Conservation (phyloP, 2,113 vertebrate species). For the Cariama cristata region DNA sequence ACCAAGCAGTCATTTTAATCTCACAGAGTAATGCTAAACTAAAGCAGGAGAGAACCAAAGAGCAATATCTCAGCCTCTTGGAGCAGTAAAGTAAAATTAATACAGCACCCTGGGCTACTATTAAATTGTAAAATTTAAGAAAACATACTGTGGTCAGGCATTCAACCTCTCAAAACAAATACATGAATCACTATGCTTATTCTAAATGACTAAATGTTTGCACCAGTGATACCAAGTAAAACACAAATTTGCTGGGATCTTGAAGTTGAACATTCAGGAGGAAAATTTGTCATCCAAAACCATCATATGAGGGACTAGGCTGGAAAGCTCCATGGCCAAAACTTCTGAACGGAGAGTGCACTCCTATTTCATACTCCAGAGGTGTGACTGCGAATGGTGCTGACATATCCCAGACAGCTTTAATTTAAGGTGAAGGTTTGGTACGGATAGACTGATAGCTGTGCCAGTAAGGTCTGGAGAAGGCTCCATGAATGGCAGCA, state of each 20-base stretch:
- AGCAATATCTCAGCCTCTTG: background rate
- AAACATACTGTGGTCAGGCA: conserved; percentile 26
- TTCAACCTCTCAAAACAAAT: conserved; percentile 22
- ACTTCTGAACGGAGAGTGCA: accelerated
- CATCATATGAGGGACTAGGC: background rate
- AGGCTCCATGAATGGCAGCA: background rate
- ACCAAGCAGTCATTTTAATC: background rate
- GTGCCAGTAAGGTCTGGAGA: background rate
- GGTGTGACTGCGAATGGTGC: background rate
- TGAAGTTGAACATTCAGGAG: background rate
- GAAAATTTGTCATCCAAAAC: background rate
- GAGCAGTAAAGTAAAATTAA: conserved; percentile 45
- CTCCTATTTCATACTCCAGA: background rate
- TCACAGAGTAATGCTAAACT: background rate
- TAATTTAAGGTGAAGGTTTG: background rate
- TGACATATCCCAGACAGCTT: background rate
- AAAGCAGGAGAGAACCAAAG: background rate
- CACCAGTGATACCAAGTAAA: background rate
- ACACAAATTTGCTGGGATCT: background rate
- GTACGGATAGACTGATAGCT: no score
- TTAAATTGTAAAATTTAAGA: conserved; percentile 36
- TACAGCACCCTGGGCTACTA: background rate
- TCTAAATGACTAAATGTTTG: background rate
- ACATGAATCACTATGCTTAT: conserved; percentile 20
- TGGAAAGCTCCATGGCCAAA: background rate